phyloP scores from a whole-genome alignment of 2,113 vertebrate species.

The Arizona elegans region DNA sequence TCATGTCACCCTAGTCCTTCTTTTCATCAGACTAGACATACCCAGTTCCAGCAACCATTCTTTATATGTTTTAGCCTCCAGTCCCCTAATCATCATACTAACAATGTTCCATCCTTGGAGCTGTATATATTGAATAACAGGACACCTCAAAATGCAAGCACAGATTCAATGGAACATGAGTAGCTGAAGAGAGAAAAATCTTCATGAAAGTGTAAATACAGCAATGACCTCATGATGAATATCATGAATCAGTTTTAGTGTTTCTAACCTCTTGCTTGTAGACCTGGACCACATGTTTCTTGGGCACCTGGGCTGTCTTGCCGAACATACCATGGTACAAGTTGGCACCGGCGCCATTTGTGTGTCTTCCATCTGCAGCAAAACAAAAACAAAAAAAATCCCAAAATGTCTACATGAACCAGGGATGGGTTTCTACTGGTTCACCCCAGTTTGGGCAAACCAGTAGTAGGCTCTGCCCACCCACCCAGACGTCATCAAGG shows the following conservation, averaged over 20 bases:
- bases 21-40: too few species aligned
- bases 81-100: neutral
- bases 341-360: conserved; percentile 95
- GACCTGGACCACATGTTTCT: conserved; percentile 89
- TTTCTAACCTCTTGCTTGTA: conserved; percentile 89
- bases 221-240: neutral
- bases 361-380: conserved; percentile 91
- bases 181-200: neutral
- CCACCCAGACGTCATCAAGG: too few species aligned
- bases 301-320: conserved; percentile 84
- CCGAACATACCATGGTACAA: conserved; percentile 88
- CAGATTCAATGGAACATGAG: neutral
- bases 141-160: neutral
- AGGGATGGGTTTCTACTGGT: too few species aligned
- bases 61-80: too few species aligned
- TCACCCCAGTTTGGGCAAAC: too few species aligned
- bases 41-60: too few species aligned
- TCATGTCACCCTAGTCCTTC: too few species aligned
- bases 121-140: neutral
- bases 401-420: neutral
- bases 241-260: conserved; percentile 12
- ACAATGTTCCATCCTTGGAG: neutral
- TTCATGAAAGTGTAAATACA: neutral
- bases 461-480: too few species aligned
- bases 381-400: neutral